A percentile compares a stretch with the other conserved stretches of the same genome.
Evolutionary conservation across 2,797 vertebrate genomes (phyloP).

Genomic region (Nannoperca obscura): DNA sequence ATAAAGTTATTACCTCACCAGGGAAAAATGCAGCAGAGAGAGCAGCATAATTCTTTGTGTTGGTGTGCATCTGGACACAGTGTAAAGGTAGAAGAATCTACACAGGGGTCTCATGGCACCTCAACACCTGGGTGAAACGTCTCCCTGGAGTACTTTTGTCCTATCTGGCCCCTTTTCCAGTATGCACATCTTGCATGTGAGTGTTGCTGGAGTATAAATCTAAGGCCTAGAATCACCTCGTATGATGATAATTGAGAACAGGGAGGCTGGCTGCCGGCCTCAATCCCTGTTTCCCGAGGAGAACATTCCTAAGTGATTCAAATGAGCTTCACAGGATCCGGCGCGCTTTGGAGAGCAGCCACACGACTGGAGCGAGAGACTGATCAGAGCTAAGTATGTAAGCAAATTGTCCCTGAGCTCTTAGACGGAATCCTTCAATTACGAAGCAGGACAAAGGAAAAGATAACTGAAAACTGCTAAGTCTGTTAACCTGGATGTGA

Average conservation of each 20-base stretch:
- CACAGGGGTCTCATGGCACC: conserved; percentile 62
- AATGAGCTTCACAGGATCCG: conserved; percentile 72
- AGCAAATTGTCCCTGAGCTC: conserved; percentile 54
- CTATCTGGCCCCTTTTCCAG: conserved; percentile 65
- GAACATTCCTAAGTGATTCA: conserved; percentile 78
- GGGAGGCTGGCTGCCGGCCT: conserved; percentile 69
- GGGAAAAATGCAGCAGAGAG: conserved; percentile 75
- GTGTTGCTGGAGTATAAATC: conserved; percentile 66
- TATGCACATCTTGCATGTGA: conserved; percentile 49
- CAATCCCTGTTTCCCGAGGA: conserved; percentile 64
- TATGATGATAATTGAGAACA: conserved; percentile 81
- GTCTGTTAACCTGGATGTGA: conserved; percentile 55
- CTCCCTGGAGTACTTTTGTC: conserved; percentile 49
- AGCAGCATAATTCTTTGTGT: conserved; percentile 57
- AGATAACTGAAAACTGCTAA: conserved; percentile 30
- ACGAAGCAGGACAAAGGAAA: conserved; percentile 35
- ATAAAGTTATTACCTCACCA: conserved; percentile 81
- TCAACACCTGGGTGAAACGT: conserved; percentile 70
- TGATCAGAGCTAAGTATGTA: conserved; percentile 61
- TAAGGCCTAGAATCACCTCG: conserved; percentile 63
- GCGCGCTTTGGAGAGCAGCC: conserved; percentile 72
- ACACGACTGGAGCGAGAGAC: conserved; percentile 53
- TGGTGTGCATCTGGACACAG: conserved; percentile 54
- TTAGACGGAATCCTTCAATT: conserved; percentile 61
- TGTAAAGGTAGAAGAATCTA: conserved; percentile 55